Conservation (phyloP, 1,140 invertebrate species). For the Brachionus sp. region DNA sequence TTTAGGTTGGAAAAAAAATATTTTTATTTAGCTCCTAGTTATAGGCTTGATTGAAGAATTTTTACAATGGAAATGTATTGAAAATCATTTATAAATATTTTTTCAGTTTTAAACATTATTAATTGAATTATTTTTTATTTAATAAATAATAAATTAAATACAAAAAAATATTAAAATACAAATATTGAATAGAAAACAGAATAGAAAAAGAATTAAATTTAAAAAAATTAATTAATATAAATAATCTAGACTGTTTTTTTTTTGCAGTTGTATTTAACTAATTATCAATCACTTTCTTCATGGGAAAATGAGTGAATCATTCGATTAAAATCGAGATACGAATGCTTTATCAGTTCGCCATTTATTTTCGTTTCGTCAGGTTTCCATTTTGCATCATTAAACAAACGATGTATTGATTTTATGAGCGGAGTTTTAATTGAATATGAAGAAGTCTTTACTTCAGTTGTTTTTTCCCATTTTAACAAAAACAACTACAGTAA, state of each 20-base stretch:
- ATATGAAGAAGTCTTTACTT: background rate
- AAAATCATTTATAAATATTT: too few species aligned
- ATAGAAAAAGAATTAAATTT: background rate
- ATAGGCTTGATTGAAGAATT: too few species aligned
- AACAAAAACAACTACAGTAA: constrained; percentile 1
- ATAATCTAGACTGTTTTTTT: background rate
- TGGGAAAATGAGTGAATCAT: background rate
- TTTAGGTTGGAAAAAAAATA: too few species aligned
- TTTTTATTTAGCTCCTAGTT: too few species aligned
- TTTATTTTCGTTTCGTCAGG: background rate
- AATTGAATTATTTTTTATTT: too few species aligned
- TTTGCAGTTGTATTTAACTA: background rate
- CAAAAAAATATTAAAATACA: background rate
- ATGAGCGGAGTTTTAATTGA: background rate
- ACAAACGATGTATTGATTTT: constrained; percentile 19
- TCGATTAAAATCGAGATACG: constrained; percentile 5
- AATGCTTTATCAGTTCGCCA: background rate
- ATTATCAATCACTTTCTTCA: background rate
- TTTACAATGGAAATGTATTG: too few species aligned
- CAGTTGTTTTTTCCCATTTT: constrained; percentile 43
- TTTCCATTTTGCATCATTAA: constrained; percentile 14
- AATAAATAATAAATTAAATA: too few species aligned
- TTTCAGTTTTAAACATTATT: too few species aligned
- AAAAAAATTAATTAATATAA: background rate
- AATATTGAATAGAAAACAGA: background rate